phyloP scores from a whole-genome alignment of 2,113 vertebrate genomes.

The Dermatemys mawii region DNA sequence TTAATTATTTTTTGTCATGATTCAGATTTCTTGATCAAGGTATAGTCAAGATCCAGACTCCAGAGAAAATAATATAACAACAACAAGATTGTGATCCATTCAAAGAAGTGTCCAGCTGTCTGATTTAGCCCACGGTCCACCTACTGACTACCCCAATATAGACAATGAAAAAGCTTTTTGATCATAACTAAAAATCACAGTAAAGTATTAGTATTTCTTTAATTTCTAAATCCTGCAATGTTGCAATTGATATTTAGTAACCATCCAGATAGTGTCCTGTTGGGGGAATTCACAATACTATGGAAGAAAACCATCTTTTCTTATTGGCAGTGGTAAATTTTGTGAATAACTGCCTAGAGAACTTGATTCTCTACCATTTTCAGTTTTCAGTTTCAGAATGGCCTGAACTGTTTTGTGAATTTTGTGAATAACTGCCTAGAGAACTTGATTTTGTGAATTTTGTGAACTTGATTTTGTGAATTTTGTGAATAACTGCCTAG shows the following conservation, averaged over 20 bases:
- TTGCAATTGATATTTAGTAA: background rate
- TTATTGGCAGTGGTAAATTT: background rate
- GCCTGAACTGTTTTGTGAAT: no score
- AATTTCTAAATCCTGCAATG: background rate
- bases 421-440: background rate
- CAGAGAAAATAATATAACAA: background rate
- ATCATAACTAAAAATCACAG: background rate
- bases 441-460: background rate
- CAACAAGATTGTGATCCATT: background rate
- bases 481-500: background rate
- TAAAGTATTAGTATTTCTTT: background rate
- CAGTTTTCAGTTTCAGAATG: no score
- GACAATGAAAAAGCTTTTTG: background rate
- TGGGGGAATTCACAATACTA: background rate
- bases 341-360: background rate
- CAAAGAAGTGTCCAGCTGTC: background rate
- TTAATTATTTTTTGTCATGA: background rate
- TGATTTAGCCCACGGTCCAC: background rate
- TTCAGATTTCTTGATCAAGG: background rate
- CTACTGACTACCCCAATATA: background rate
- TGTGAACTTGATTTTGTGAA: no score
- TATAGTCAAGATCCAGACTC: background rate
- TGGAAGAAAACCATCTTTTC: background rate
- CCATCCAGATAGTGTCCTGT: background rate
- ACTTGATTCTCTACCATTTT: background rate